A percentile compares a stretch with the other conserved stretches of the same genome.
Conservation (phyloP, 2,797 vertebrate species). For the Xenentodon cancila region DNA sequence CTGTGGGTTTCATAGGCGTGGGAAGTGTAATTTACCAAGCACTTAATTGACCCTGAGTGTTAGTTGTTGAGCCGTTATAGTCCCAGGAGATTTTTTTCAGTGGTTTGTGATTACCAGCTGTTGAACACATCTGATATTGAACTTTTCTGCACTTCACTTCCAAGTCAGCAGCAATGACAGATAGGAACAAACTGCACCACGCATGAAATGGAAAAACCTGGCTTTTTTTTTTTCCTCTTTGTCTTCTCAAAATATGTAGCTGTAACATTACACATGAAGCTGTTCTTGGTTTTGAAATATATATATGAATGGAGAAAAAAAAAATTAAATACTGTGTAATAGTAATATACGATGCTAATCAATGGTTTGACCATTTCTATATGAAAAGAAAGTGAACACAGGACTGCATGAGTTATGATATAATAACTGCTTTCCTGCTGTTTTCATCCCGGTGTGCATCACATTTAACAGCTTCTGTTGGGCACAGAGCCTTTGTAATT, state of each 20-base stretch:
- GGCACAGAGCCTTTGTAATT: conserved; percentile 26
- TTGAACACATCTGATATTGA: conserved; percentile 40
- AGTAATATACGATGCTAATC: background rate
- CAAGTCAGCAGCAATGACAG: background rate
- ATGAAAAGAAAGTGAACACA: conserved; percentile 1
- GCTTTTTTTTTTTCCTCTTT: background rate
- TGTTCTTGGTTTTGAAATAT: background rate
- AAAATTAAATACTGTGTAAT: background rate
- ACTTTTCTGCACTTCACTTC: background rate
- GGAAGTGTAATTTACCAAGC: conserved; percentile 4
- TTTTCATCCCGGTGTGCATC: conserved; percentile 5
- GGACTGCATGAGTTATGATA: background rate
- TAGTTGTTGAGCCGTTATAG: conserved; percentile 4
- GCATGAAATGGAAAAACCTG: background rate
- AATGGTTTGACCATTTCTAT: background rate
- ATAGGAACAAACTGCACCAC: background rate
- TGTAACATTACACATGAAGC: conserved; percentile 1
- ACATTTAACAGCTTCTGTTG: conserved; percentile 7
- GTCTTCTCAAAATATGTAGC: background rate
- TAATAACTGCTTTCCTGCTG: background rate
- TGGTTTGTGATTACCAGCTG: conserved; percentile 32
- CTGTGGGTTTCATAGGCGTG: background rate
- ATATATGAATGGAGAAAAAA: background rate
- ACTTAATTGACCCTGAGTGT: background rate
- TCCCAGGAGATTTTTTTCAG: background rate